These are phyloP conservation scores for Brachionus plicatilis DNA, from an alignment of 1,140 invertebrate species.

Conservation along the genomic window DNA sequence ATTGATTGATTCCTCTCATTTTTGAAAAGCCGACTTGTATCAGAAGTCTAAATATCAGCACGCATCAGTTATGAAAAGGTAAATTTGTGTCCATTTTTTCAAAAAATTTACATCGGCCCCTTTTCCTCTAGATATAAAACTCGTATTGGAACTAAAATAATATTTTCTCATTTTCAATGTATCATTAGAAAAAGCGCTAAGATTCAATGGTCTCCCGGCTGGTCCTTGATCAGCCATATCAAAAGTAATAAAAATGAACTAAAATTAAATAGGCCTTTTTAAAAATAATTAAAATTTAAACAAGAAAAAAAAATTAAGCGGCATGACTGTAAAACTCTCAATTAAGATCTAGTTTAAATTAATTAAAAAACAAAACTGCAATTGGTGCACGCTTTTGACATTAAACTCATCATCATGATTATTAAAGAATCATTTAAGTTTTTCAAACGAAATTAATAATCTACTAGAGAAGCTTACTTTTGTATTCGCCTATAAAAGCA, in stretches of 20 bases:
- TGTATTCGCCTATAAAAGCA: background rate
- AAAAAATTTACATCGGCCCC: background rate
- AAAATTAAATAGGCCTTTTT: background rate
- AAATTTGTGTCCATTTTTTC: background rate
- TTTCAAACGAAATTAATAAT: background rate
- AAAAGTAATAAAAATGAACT: background rate
- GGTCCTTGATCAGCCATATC: background rate
- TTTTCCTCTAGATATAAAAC: background rate
- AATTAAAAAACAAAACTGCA: background rate
- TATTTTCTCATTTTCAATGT: background rate
- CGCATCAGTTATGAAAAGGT: background rate
- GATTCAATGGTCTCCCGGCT: background rate
- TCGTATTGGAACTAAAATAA: background rate
- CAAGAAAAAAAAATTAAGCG: background rate
- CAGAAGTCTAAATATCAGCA: background rate
- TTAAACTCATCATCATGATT: background rate
- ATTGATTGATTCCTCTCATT: background rate
- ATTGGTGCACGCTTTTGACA: background rate
- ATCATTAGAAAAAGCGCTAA: background rate
- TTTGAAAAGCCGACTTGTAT: background rate
- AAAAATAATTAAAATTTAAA: background rate
- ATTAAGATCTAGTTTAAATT: background rate
- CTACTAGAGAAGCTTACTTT: background rate
- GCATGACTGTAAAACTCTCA: background rate
- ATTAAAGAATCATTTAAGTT: slow-evolving; percentile 7